These are phyloP conservation scores for Pachyseris speciosa DNA, from an alignment of 64 coral and sea anemone genomes.

Conservation along the genomic window DNA sequence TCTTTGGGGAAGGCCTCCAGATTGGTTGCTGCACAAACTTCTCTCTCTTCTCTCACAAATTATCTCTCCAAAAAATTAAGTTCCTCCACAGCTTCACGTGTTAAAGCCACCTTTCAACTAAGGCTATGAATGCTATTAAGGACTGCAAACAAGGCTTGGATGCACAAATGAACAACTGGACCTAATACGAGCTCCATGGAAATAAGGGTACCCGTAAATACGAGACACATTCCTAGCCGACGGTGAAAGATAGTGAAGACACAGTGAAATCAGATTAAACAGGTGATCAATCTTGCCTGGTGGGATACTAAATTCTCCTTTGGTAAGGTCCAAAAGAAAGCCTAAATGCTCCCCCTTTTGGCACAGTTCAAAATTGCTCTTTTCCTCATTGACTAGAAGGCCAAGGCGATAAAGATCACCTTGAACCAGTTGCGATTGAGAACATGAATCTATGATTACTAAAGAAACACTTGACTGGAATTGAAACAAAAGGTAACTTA, in stretches of 20 bases:
- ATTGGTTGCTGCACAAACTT: conserved; percentile 23
- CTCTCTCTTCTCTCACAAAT: too few species aligned
- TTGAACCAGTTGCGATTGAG: conserved; percentile 4
- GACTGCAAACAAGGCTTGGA: conserved; percentile 16
- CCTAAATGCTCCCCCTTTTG: conserved; percentile 37
- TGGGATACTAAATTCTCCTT: background rate
- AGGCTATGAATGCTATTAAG: conserved; percentile 17
- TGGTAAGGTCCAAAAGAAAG: conserved; percentile 32
- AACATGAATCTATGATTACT: conserved; percentile 2
- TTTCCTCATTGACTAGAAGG: conserved; percentile 48
- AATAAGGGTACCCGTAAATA: conserved; percentile 17
- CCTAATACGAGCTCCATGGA: conserved; percentile 19
- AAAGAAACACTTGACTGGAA: conserved; percentile 17
- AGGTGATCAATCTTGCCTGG: conserved; percentile 14
- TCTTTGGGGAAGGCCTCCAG: conserved; percentile 35
- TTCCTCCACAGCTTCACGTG: conserved; percentile 3
- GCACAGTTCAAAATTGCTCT: conserved; percentile 9
- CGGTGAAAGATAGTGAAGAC: background rate
- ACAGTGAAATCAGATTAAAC: background rate
- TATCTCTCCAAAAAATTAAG: conserved; percentile 43
- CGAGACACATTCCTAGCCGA: background rate
- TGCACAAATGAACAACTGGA: conserved; percentile 23
- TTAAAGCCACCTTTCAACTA: conserved; percentile 18
- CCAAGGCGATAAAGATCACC: background rate
- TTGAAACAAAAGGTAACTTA: conserved; percentile 22